Base-by-base conservation (phyloP, 2,797 vertebrate genomes). In the Siniperca scherzeri region DNA sequence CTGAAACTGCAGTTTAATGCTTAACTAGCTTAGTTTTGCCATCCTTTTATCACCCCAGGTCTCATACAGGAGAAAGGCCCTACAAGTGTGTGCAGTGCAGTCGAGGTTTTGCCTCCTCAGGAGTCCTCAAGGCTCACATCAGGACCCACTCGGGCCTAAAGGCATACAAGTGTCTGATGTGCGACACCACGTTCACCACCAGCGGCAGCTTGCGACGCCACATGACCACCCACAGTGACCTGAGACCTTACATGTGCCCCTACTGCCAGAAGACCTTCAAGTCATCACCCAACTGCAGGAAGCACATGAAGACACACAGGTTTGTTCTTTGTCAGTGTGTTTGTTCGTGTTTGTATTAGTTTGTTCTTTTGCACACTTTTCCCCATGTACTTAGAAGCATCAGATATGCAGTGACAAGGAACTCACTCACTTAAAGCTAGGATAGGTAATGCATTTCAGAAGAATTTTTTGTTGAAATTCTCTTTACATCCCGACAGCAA, bases 261-360 rank as follows among this genome's bases (percentile, higher is more conserved):
- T 99, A 99, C 92, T 99, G 99, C 93, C 98, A 99, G 87, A 99
- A 99, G 90, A 99, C 98, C 5, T 99, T 99, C 90, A 99, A 99
- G 95, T 99, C 98, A 0, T 98, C 98, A 0, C 96, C 99, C 9
- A 99, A 99, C 90, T 99, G 99, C 94, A 97, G 98, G 92, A 99
- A 99, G 84, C 99, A 99, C 94, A 99, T 99, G 98, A 99, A 99
- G 91, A 99, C 98, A 5, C 99, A 99, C 79, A 97, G 98, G 99
- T 99, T 84, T 50, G 93, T 33, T 5, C 36, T 65, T 66, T 27
- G 13, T 42, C 17, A 22, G 5, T 14, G 2, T 50, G 1, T 33
- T 56, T 48, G 10, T 38, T 27, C 19, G 1, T 17, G 1, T 2
- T 11, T 21, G 4, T 2, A 1, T 22, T 40, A 1, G 0, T 46